phyloP scores from a whole-genome alignment of 2,888 invertebrate genomes.

The Anagyrus pseudococci region DNA sequence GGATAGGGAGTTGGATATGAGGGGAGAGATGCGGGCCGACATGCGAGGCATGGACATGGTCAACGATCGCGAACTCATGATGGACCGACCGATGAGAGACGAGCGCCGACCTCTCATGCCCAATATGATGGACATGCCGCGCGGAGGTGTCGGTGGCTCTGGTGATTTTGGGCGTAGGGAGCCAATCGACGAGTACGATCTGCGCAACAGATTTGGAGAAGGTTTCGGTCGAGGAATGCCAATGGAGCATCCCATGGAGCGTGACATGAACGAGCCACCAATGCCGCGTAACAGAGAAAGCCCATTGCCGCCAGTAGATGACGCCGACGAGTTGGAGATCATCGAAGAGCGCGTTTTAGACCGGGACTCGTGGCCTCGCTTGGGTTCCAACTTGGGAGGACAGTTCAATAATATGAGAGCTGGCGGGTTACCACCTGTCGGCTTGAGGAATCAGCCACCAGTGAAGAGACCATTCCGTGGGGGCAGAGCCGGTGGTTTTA shows the following conservation, averaged over 20 bases:
- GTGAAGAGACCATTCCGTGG: slow-evolving; percentile 29
- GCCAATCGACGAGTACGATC: slow-evolving; percentile 15
- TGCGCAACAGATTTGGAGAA: slow-evolving; percentile 7
- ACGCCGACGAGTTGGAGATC: slow-evolving; percentile 31
- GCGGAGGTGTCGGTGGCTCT: background rate
- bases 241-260: slow-evolving; percentile 13
- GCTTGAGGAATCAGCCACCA: background rate
- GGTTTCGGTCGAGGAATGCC: background rate
- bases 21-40: background rate
- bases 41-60: slow-evolving; percentile 5
- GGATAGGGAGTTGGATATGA: background rate
- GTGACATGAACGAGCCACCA: background rate
- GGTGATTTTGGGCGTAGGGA: slow-evolving; percentile 4
- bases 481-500: slow-evolving; percentile 24
- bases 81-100: background rate
- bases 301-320: slow-evolving; percentile 15
- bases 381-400: background rate
- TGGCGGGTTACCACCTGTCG: background rate
- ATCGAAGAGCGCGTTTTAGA: slow-evolving; percentile 31
- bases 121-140: background rate
- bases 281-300: slow-evolving; percentile 2
- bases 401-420: slow-evolving; percentile 18
- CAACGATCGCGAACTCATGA: slow-evolving; percentile 9
- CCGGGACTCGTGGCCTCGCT: slow-evolving; percentile 1
- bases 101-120: background rate